Percentiles rank a stretch among this genome's conserved stretches.
Conservation (phyloP, 2,888 invertebrate species). For the Torymus texanus region DNA sequence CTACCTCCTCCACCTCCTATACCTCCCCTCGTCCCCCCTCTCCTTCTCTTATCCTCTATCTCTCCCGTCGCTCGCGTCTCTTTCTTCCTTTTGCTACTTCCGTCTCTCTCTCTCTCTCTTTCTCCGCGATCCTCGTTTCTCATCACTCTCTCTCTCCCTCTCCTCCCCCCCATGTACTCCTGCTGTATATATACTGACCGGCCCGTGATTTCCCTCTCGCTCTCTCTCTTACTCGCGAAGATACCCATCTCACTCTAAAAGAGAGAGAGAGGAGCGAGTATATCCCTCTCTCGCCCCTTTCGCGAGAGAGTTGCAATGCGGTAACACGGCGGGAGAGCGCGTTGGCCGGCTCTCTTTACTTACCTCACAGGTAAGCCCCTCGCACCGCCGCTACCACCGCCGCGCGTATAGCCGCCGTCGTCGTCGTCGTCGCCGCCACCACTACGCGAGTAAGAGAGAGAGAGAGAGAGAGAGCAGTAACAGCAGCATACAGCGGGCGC, state of each 20-base stretch:
- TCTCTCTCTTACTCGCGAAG: conserved; percentile 35
- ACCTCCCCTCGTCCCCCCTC: conserved; percentile 4
- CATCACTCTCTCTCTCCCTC: conserved; percentile 45
- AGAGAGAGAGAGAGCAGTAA: too few species aligned
- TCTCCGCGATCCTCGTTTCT: conserved; percentile 45
- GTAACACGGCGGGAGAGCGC: conserved; percentile 70
- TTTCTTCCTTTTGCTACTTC: conserved; percentile 60
- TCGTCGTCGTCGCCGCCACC: too few species aligned
- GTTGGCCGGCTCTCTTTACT: conserved; percentile 69
- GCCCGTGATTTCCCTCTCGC: conserved; percentile 48
- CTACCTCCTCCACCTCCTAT: conserved; percentile 26
- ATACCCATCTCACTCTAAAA: conserved; percentile 19
- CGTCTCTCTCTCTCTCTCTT: conserved; percentile 52
- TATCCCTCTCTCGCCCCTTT: conserved; percentile 52
- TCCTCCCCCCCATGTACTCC: conserved; percentile 19
- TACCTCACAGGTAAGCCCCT: conserved; percentile 73
- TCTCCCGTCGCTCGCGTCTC: conserved; percentile 31
- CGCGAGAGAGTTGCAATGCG: conserved; percentile 70
- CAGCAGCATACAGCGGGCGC: too few species aligned
- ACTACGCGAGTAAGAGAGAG: too few species aligned
- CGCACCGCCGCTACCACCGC: conserved; percentile 23
- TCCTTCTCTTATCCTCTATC: conserved; percentile 40
- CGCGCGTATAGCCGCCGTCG: too few species aligned
- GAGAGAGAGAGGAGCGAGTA: conserved; percentile 17
- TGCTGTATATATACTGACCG: conserved; percentile 46